Conservation (phyloP, 2,113 vertebrate species). For the Colossoma macropomum region DNA sequence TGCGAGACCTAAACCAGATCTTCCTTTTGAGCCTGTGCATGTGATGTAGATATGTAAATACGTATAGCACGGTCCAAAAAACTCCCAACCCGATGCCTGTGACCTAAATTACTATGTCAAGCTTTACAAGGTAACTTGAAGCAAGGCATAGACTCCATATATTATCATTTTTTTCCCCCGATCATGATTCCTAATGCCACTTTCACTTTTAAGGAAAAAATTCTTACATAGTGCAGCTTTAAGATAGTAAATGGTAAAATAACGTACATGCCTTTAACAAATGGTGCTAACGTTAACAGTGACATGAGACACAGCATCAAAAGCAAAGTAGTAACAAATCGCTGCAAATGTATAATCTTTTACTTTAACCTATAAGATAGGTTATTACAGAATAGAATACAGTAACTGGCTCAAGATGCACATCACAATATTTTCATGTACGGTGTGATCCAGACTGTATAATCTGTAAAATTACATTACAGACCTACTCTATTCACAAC, state of each 20-base stretch:
- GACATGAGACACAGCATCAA: background rate
- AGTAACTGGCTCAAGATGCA: background rate
- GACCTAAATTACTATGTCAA: no score
- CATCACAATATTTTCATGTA: background rate
- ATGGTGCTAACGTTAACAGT: background rate
- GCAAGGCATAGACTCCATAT: no score
- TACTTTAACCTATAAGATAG: constrained; percentile 19
- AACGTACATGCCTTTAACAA: no score
- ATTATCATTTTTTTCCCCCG: no score
- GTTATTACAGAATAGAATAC: background rate
- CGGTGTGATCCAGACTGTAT: background rate
- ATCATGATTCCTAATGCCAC: no score
- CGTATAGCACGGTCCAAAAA: no score
- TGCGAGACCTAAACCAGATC: no score
- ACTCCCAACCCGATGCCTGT: no score
- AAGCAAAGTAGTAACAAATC: background rate
- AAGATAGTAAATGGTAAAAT: background rate
- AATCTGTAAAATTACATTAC: constrained; percentile 6
- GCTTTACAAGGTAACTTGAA: no score
- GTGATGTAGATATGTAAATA: no score
- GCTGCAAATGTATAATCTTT: constrained; percentile 25
- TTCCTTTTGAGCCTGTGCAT: no score
- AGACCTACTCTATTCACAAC: constrained; percentile 3
- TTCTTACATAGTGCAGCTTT: background rate
- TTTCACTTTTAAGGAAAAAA: no score